Base-by-base conservation (phyloP, 2,113 vertebrate genomes). In the Turnix velox region DNA sequence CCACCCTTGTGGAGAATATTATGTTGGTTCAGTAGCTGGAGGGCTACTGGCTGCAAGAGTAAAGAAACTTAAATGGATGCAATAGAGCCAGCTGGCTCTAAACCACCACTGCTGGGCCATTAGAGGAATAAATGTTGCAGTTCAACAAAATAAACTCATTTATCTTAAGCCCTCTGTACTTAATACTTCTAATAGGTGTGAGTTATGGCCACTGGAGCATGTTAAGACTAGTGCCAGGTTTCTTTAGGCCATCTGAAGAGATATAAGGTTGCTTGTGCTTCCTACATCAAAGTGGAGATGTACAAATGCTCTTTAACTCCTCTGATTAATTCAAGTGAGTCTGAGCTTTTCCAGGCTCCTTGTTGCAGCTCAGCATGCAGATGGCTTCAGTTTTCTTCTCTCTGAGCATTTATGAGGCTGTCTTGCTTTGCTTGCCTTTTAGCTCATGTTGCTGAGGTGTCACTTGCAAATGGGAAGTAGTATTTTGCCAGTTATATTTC, bases 281-380 rank as follows among this genome's bases (percentile, higher is more conserved):
- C 49, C 31, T 42, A 20, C 18, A 30, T 65, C 49, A 51, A 46
- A 55, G 67, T 14, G 69, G 57, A 35, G 18, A 6, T 5, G 52
- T 45, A 22, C 10, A 45, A 12, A 17, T 27, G 49, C 24, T 71
- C 10, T 22, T 51, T 14, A 46, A 52, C 0, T 45, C 73, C 54
- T 13, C 43, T 63, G 40, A 52, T n/a, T 9, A 39, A 25, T 35
- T 87, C 7, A 8, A 28, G 12, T 0, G 3, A 57, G 45, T 18
- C 59, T 10, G 0, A 10, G 18, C 63, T 83, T 42, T 66, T 73
- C 39, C 8, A 30, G 74, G 61, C 40, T 65, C 31, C 31, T 39
- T 4, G 1, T 14, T 40, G 23, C 12, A 4, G 30, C 27, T 69
- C 1, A 6, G 8, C 46, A 2, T 6, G 18, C 25, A 12, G 8